Conservation (phyloP, 2,113 vertebrate genomes). For the Hemiscyllium ocellatum region DNA sequence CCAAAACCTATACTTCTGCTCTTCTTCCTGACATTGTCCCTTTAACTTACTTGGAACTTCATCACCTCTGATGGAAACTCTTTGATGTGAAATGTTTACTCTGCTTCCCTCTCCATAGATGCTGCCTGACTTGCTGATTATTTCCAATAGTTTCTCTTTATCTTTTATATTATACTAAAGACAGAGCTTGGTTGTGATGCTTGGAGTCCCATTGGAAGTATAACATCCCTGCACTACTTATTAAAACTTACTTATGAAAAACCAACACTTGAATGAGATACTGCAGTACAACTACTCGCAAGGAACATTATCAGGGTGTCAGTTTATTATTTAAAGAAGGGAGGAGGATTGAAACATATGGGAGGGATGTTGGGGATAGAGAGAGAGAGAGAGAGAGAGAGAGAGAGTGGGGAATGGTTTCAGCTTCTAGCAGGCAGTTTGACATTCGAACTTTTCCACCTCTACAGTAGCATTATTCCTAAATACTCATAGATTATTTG, state of each 20-base stretch:
- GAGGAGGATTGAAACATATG: not conserved
- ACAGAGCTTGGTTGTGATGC: not conserved
- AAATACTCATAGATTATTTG: not conserved
- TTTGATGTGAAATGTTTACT: not conserved
- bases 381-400: not conserved
- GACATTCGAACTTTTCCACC: not conserved
- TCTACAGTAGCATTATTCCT: not conserved
- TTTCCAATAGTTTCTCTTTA: not conserved
- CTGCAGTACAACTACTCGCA: not conserved
- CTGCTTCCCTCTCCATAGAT: not conserved
- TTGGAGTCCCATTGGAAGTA: not conserved
- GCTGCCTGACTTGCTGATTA: not conserved
- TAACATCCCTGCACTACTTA: not conserved
- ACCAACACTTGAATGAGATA: not conserved
- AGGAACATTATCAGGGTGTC: not conserved
- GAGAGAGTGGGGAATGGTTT: not conserved
- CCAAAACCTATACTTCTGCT: not conserved
- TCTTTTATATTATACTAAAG: not conserved
- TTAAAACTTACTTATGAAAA: not conserved
- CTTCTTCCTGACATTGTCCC: not conserved
- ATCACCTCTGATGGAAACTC: not conserved
- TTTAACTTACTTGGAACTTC: not conserved
- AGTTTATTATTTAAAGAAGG: not conserved
- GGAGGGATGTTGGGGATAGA: too few species aligned
- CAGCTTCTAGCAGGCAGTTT: not conserved